Evolutionary conservation across 1,140 invertebrate species (phyloP), one percentile per base, ranked within the genome.

Genomic region (Aphelenchoides fujianensis): DNA sequence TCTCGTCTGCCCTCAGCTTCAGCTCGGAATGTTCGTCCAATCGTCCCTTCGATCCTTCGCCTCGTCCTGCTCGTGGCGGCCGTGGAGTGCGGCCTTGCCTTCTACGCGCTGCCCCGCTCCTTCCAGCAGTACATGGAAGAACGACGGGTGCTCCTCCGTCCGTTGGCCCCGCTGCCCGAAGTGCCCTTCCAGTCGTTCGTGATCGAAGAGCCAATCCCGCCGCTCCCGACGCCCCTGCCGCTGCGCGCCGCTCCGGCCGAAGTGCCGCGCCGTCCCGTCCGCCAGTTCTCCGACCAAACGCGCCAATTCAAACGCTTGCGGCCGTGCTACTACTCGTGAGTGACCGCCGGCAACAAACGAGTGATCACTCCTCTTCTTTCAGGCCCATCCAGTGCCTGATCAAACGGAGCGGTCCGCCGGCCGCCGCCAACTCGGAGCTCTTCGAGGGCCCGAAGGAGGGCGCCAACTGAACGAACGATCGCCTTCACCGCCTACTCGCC

Each of bases 51-150:
- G 41, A 48, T 23, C 41, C 23, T 48, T 12, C 41, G 23, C 12
- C 12, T 48, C 23, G 41, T 48, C 23, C 23, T 48, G 41, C 55
- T 59, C 7, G 34, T 59, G 28, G 55, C 34, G 19, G 5, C 34
- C 5, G 34, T 66, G 19, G n/a, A 37, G 53, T 12, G 28, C 2
- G 16, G 2, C 30, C n/a, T n/a, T 0, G 16, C 63, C 12, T 66
- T 66, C 32, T 66, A 34, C 12, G 27, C 12, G 23, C 16, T 36
- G 16, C 63, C 27, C 16, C 16, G 12, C n/a, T 36, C 63, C 16
- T 66, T 66, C 31, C 63, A 31, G 53, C 16, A 48, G 34, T 66
- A 66, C 63, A 36, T 66, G 63, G 31, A 34, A 12, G 63, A 66
- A 41, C 34, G 16, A 31, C 31, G 32, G n/a, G n/a, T 16, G n/a